These are phyloP conservation scores for Dendrocincla fuliginosa DNA, from an alignment of 2,797 vertebrate genomes.

Conservation along the genomic window DNA sequence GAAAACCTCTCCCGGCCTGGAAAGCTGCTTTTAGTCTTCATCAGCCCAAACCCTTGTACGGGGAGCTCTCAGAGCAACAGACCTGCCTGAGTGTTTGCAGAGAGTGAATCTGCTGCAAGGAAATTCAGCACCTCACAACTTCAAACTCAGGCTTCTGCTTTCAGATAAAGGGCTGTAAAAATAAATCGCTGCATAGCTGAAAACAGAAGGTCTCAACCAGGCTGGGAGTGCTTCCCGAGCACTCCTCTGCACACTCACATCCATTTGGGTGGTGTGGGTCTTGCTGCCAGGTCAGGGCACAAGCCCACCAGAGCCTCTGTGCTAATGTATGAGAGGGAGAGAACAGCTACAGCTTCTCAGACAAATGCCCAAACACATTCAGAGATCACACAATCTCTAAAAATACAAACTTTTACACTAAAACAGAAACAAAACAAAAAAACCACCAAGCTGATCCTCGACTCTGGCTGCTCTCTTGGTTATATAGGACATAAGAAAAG, in stretches of 20 bases:
- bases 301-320: not conserved
- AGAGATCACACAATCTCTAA: not conserved
- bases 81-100: not conserved
- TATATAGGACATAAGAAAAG: not conserved
- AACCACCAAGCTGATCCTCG: not conserved
- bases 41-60: not conserved
- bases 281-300: not conserved
- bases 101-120: not conserved
- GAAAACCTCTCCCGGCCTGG: not conserved
- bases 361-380: not conserved
- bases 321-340: not conserved
- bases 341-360: not conserved
- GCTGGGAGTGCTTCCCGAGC: not conserved
- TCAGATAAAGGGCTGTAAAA: not conserved
- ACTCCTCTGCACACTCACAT: not conserved
- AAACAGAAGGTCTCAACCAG: not conserved
- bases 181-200: not conserved
- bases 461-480: not conserved
- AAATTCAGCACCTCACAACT: not conserved
- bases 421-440: not conserved
- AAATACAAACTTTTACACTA: not conserved
- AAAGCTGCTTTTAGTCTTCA: conserved; percentile 32
- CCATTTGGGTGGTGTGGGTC: fast-evolving
- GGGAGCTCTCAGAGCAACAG: not conserved
- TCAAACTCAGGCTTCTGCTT: not conserved